Conservation (phyloP, 2,113 vertebrate species). For the Xiphophorus maculatus region DNA sequence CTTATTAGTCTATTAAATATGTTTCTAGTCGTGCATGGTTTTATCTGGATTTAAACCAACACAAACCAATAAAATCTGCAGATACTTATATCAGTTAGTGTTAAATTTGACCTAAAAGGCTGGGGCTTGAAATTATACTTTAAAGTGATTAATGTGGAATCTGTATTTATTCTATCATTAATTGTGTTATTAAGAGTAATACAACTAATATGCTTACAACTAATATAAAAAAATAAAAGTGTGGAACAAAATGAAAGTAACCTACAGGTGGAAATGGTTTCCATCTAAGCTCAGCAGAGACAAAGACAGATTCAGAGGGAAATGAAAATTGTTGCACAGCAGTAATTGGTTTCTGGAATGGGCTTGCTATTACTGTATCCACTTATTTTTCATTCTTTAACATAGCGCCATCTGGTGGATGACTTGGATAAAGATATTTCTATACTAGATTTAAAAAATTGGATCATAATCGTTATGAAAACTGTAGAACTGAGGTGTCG, state of each 20-base stretch:
- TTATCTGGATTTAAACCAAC: too few species aligned
- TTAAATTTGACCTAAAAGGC: too few species aligned
- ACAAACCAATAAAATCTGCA: too few species aligned
- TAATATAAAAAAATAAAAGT: not conserved
- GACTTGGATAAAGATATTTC: not conserved
- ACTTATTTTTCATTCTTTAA: not conserved
- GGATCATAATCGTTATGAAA: too few species aligned
- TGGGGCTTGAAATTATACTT: not conserved
- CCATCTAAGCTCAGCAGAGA: not conserved
- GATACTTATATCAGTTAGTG: too few species aligned
- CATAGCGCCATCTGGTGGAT: constrained; percentile 50
- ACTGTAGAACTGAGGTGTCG: too few species aligned
- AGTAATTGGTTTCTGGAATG: constrained; percentile 20
- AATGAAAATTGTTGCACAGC: constrained; percentile 2
- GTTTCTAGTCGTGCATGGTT: not conserved
- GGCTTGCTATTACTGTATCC: not conserved
- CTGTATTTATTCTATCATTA: not conserved
- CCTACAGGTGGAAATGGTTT: not conserved
- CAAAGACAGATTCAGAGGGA: not conserved
- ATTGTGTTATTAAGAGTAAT: too few species aligned
- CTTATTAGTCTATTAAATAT: not conserved
- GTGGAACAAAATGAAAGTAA: not conserved
- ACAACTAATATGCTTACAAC: not conserved
- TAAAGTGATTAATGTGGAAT: not conserved
- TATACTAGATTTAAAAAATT: too few species aligned